These are phyloP conservation scores for Phaedon cochleariae DNA, from an alignment of 2,888 invertebrate genomes.

Conservation along the genomic window DNA sequence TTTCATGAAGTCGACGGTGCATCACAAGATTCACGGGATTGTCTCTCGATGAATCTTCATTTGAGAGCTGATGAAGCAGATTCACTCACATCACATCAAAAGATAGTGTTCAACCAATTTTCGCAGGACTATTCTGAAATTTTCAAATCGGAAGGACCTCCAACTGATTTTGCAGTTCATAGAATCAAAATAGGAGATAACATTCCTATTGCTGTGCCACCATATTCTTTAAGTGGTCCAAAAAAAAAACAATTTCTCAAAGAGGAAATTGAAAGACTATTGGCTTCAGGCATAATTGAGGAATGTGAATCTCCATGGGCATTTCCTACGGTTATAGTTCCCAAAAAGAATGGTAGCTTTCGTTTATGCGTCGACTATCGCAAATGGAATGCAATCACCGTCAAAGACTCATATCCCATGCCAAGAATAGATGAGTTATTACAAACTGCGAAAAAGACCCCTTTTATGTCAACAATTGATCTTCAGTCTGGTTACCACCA, in stretches of 20 bases:
- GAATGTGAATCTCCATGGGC: neutral
- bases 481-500: slow-evolving; percentile 22
- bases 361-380: neutral
- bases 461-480: slow-evolving; percentile 15
- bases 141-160: neutral
- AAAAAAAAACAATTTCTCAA: no score
- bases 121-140: neutral
- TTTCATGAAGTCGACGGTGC: no score
- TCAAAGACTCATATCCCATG: neutral
- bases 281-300: slow-evolving; percentile 2
- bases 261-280: no score
- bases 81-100: neutral
- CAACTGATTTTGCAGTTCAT: slow-evolving; percentile 9
- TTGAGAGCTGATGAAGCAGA: slow-evolving; percentile 1
- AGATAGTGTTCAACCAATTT: no score
- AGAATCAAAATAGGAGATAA: neutral
- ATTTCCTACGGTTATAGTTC: no score
- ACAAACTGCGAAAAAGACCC: neutral
- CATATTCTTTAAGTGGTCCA: no score
- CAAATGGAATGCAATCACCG: neutral
- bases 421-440: no score
- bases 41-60: neutral
- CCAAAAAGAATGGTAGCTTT: no score
- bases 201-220: no score
- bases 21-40: neutral